phyloP scores from a whole-genome alignment of 2,888 invertebrate species.

The Scaeva pyrastri region DNA sequence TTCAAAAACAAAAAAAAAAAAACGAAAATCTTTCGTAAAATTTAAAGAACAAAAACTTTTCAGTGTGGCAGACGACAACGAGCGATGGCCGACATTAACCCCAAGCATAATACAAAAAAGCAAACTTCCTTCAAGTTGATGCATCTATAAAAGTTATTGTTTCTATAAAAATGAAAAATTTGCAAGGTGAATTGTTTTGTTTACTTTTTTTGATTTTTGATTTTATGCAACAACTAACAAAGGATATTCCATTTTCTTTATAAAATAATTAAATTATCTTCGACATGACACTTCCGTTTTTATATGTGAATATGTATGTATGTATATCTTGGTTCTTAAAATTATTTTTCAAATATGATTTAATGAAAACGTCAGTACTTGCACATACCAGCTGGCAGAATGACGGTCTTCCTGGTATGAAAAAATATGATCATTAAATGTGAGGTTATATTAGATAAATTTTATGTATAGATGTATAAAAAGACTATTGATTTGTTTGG shows the following conservation, averaged over 20 bases:
- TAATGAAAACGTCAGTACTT: neutral
- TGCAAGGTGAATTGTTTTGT: conserved; percentile 15
- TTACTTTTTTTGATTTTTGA: neutral
- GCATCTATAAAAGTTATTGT: neutral
- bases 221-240: conserved; percentile 33
- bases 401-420: conserved; percentile 11
- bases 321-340: neutral
- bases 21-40: conserved; percentile 7
- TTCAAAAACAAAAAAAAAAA: neutral
- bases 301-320: neutral
- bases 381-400: neutral
- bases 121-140: conserved; percentile 12
- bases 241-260: conserved; percentile 1
- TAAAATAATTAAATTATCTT: neutral
- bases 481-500: too few relatives aligned
- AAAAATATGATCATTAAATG: neutral
- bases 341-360: neutral
- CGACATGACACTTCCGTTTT: neutral
- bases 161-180: neutral
- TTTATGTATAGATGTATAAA: neutral
- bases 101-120: neutral
- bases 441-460: too few relatives aligned
- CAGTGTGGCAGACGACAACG: neutral
- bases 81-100: conserved; percentile 7
- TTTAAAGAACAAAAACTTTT: conserved; percentile 7